Base-by-base conservation (phyloP, 37 sponge, comb jelly and placozoan genomes). In the Petrosia ficiformis region DNA sequence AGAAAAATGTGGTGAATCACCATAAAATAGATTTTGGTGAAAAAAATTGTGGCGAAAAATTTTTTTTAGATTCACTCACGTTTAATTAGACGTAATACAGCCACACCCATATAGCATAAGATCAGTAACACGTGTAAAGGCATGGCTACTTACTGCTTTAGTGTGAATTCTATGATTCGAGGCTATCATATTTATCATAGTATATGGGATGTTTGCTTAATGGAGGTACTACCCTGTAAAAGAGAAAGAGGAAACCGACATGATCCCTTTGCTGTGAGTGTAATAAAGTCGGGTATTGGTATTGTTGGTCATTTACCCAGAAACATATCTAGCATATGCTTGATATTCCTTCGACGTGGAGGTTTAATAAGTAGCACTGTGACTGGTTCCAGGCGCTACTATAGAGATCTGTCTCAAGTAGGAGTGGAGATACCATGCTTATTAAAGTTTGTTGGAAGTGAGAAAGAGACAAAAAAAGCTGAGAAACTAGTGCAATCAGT, bases 291-390 rank as follows among this genome's bases (percentile, higher is more conserved):
- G 8, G 57, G 28, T 36, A 60, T 56, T 48, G 54, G 54, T 4
- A 52, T 34, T 21, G 58, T 73, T n/a, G 82, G 82, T 63, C 82
- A 82, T 38, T 69, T 75, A 30, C 83, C 64, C 28, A 66, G 70
- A 34, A 75, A 68, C 61, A 75, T 82, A 8, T 82, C 76, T 19
- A 39, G 69, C 36, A 32, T 68, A 29, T 82, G 76, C 71, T 75
- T 60, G 25, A 6, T 75, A 16, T 75, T 69, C 57, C 38, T 74
- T 30, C 25, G 71, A 74, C 36, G 54, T 19, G 54, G 54, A 14
- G 14, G 54, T 8, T 48, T 48, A 48, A 48, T 48, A 48, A 14
- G 14, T 48, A 19, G 54, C 54, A 8, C 14, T 19, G 54, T 48
- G 54, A 48, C 54, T 8, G 54, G 54, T 19, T 48, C 54, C 8